Base-by-base conservation (phyloP, 2,113 vertebrate genomes). In the Equus quagga region DNA sequence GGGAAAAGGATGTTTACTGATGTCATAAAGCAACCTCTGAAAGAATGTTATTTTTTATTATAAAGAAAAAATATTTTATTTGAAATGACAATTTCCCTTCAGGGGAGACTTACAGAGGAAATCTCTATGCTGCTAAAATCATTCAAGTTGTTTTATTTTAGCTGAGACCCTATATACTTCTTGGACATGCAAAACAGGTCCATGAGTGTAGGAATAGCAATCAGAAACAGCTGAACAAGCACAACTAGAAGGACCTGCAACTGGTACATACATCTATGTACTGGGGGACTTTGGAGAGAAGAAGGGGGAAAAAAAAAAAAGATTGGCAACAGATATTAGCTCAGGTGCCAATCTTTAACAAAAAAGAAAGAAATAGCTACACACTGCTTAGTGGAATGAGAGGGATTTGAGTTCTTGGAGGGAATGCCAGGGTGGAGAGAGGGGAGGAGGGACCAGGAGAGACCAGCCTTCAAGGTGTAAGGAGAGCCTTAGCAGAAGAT, bases 141-240 rank as follows among this genome's bases (percentile, higher is more conserved):
- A 5, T 81, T 4, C 4, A 93, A 76, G 8, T 2, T 36, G 58
- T 51, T 93, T 96, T 73, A 7, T 82, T 79, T 88, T 84, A 64
- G 36, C 18, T n/a, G 33, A 70, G 56, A 91, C 84, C 23, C 8
- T 80, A 62, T 14, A 7, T 17, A 94, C 21, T 24, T 91, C 46
- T 82, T 85, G 60, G 28, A 54, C 69, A 86, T 81, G 67, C 46
- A 93, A 78, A 76, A 85, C n/a, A 73, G n/a, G 76, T 7, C 17
- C 76, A 85, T 82, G 24, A 82, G n/a, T 79, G 46, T n/a, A 31
- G 19, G 17, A 72, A 89, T 3, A 72, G 19, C 28, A 36, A 9
- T 72, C 5, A 31, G 33, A 81, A 93, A 15, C 51, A 54, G 51
- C 51, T 54, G 51, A 54, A 13, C 36, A 41, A 41, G 36, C 36